Conservation (phyloP, 2,888 invertebrate species). For the Cryptocephalus moraei region DNA sequence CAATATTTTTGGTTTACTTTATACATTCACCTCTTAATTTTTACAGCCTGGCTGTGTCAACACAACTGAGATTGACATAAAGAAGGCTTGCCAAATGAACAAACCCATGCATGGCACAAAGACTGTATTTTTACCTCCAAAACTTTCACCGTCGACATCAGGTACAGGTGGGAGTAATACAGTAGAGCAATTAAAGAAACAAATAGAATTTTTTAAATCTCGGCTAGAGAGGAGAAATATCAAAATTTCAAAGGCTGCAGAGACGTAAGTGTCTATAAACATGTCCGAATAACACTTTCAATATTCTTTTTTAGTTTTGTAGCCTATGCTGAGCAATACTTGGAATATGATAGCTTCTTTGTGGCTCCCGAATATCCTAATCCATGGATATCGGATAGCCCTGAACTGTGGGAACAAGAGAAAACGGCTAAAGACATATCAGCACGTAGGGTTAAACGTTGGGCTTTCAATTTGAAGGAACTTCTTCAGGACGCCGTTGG, state of each 20-base stretch:
- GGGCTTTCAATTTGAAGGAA: slow-evolving; percentile 96
- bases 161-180: slow-evolving; percentile 27
- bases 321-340: slow-evolving; percentile 89
- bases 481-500: slow-evolving; percentile 91
- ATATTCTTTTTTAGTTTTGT: slow-evolving; percentile 52
- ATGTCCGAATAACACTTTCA: neutral
- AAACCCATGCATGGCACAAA: slow-evolving; percentile 39
- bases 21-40: neutral
- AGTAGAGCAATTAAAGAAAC: slow-evolving; percentile 45
- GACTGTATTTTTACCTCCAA: slow-evolving; percentile 42
- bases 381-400: slow-evolving; percentile 93
- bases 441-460: slow-evolving; percentile 83
- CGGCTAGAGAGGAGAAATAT: slow-evolving; percentile 80
- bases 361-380: slow-evolving; percentile 89
- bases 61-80: slow-evolving; percentile 96
- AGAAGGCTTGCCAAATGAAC: slow-evolving; percentile 74
- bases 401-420: slow-evolving; percentile 97
- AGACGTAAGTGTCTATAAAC: slow-evolving; percentile 61
- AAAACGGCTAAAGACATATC: slow-evolving; percentile 88
- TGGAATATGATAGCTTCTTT: slow-evolving; percentile 92
- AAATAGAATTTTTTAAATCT: slow-evolving; percentile 65
- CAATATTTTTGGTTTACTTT: neutral
- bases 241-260: slow-evolving; percentile 87
- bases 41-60: slow-evolving; percentile 94
- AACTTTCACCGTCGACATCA: slow-evolving; percentile 46